Evolutionary conservation across 2,888 invertebrate genomes (phyloP).

Genomic region (Trissolcus japonicus): DNA sequence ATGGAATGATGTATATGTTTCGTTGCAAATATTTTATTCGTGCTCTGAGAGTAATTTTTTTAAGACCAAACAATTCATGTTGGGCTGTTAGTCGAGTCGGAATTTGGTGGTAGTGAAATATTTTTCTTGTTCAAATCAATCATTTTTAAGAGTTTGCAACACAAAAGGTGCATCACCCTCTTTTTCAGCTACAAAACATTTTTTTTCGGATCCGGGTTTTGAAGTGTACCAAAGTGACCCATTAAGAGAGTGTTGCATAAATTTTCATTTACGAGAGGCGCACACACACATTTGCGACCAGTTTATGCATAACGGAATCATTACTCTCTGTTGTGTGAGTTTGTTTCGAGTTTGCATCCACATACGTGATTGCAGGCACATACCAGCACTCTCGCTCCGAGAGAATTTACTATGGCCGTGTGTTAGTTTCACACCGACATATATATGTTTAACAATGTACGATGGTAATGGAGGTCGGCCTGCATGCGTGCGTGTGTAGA

Average conservation of each 20-base stretch:
- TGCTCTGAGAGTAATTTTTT: no score
- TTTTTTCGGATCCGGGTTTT: not conserved
- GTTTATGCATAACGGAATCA: constrained; percentile 38
- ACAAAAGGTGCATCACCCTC: not conserved
- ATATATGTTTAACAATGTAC: constrained; percentile 27
- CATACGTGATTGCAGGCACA: constrained; percentile 42
- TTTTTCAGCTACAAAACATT: not conserved
- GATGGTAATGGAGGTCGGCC: constrained; percentile 39
- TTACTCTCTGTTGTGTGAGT: constrained; percentile 42
- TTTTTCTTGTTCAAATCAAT: no score
- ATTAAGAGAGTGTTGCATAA: constrained; percentile 20
- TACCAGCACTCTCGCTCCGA: constrained; percentile 29
- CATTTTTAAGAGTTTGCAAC: no score
- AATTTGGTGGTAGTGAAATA: no score
- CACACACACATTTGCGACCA: constrained; percentile 32
- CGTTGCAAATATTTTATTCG: no score
- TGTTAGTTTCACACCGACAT: constrained; percentile 1
- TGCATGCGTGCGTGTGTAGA: constrained; percentile 49
- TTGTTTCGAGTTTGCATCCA: constrained; percentile 39
- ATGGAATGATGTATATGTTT: no score
- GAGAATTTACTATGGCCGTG: constrained; percentile 21
- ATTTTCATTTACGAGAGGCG: constrained; percentile 36
- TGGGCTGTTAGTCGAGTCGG: no score
- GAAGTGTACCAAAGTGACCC: constrained; percentile 20
- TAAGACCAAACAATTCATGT: no score